Base-by-base conservation (phyloP, 2,888 invertebrate species). In the Xanthorhoe designata region DNA sequence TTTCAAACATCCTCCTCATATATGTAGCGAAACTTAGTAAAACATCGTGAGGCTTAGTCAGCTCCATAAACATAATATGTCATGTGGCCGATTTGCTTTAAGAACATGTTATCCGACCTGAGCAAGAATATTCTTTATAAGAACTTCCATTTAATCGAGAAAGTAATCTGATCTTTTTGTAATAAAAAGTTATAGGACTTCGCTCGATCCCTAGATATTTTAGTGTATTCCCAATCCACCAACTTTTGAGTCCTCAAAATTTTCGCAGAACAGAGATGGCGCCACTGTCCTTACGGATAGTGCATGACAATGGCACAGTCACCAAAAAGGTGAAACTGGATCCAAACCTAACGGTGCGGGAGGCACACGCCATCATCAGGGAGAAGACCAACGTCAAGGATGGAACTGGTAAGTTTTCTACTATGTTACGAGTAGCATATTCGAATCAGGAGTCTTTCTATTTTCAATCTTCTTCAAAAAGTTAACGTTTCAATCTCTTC, bases 251-350 rank as follows among this genome's bases (percentile, higher is more conserved):
- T 35, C 17, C 17, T 9, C 15, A 15, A 54, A 32, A 52, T 15
- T 8, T 61, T 38, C 24, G 18, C 55, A 70, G 68, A 67, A 62
- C 63, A 64, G 64, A 73, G 66, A 96, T 96, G 96, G 95, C 96
- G 75, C 94, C 95, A 61, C 90, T 98, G 73, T 97, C 97, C 73
- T 94, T 98, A 79, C 96, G 96, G 90, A 97, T 98, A 89, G 95
- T 96, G 86, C 95, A 97, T 87, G 96, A 97, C 86, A 96, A 96
- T 82, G 96, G 96, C 75, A 96, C 97, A 79, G 97, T 98, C 80
- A 98, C 98, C 80, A 98, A 99, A 94, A 98, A 98, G 79, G 97
- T 99, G 95, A 98, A 98, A 90, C 98, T 99, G 90, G 98, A 99
- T 88, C 97, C 98, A 61, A 95, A 96, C 78, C 97, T 97, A 70